Percentiles rank a stretch among this genome's conserved stretches.
phyloP scores from a whole-genome alignment of 2,113 vertebrate species.

The Coturnix japonica region DNA sequence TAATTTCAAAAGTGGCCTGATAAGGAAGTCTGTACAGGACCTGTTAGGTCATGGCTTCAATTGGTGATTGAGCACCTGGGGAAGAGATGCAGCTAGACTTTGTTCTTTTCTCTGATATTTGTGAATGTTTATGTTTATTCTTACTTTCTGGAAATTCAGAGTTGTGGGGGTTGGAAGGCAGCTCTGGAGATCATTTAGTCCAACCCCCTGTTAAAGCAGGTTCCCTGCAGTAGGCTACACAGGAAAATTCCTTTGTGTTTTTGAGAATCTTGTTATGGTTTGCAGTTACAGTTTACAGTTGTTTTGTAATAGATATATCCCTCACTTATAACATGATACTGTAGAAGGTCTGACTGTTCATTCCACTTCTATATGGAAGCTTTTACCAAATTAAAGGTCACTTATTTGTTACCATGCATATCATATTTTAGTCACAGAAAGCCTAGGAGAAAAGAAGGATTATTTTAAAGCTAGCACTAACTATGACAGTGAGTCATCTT shows the following conservation, averaged over 20 bases:
- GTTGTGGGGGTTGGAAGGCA: no score
- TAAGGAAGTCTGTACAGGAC: neutral
- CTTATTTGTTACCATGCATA: neutral
- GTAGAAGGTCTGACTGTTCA: neutral
- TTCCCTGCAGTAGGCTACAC: no score
- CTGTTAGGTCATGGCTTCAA: no score
- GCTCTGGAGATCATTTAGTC: no score
- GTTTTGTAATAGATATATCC: neutral
- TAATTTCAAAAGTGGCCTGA: neutral
- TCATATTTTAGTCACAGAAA: neutral
- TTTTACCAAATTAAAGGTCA: neutral
- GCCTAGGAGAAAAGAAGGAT: neutral
- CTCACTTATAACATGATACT: neutral
- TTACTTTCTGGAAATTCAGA: neutral
- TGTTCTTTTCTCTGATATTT: neutral
- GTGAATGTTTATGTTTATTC: neutral
- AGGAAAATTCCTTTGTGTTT: neutral
- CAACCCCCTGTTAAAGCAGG: no score
- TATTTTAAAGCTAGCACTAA: neutral
- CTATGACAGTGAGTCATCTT: neutral
- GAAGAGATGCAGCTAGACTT: no score
- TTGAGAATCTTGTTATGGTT: neutral
- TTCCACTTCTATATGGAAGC: neutral
- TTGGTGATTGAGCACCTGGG: no score
- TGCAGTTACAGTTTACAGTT: no score